Conservation (phyloP, 2,113 vertebrate genomes). For the Cottus gobio region DNA sequence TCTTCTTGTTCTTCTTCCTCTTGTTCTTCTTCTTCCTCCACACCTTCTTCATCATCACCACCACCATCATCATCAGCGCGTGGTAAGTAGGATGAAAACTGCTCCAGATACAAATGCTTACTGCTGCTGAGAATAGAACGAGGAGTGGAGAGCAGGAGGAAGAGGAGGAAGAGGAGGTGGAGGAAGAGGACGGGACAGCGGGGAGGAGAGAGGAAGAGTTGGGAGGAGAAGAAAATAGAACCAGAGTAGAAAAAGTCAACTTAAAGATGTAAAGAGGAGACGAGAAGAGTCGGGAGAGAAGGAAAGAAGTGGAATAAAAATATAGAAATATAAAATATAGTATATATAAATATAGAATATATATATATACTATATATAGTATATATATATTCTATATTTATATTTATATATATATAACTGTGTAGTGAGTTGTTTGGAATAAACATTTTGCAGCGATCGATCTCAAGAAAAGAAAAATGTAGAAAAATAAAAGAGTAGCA, state of each 20-base stretch:
- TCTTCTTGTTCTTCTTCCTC: background rate
- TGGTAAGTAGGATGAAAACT: conserved; percentile 78
- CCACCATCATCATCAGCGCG: conserved; percentile 36
- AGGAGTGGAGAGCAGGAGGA: conserved; percentile 21
- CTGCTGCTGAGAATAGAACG: conserved; percentile 73
- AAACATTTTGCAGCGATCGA: background rate
- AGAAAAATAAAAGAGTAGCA: background rate
- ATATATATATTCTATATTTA: too few relatives aligned
- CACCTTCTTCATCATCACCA: conserved; percentile 27
- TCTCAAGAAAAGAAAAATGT: background rate
- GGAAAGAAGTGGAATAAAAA: background rate
- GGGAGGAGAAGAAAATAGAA: conserved; percentile 17
- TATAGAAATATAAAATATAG: background rate
- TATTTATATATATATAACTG: too few relatives aligned
- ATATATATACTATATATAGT: too few relatives aligned
- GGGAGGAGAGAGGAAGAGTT: conserved; percentile 37
- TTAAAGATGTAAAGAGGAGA: background rate
- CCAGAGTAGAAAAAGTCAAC: conserved; percentile 4
- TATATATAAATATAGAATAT: background rate
- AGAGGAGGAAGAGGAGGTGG: conserved; percentile 19
- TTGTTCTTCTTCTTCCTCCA: background rate
- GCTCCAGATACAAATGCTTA: conserved; percentile 64
- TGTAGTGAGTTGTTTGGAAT: background rate
- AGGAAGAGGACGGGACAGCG: conserved; percentile 14
- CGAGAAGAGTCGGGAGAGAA: background rate